Conservation (phyloP, 2,113 vertebrate species). For the Sisor rabdophorus region DNA sequence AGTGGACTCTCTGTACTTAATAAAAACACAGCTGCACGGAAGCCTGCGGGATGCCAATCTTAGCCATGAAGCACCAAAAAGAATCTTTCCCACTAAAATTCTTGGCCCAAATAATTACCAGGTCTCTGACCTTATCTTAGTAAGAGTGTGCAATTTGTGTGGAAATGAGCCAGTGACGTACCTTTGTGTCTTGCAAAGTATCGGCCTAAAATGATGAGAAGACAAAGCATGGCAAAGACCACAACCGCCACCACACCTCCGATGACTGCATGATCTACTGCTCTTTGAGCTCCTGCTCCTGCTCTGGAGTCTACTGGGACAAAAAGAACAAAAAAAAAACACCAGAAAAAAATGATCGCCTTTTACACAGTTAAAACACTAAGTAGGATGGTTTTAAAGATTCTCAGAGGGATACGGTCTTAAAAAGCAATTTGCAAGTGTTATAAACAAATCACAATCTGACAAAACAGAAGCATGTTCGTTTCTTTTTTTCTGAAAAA, state of each 20-base stretch:
- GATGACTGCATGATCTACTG: slow-evolving; percentile 95
- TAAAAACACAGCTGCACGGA: slow-evolving; percentile 29
- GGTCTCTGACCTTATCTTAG: slow-evolving; percentile 36
- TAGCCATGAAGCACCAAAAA: slow-evolving; percentile 23
- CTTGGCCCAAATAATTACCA: slow-evolving; percentile 39
- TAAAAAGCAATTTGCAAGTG: slow-evolving; percentile 39
- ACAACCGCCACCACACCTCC: slow-evolving; percentile 97
- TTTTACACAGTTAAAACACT: not conserved
- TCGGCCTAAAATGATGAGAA: slow-evolving; percentile 95
- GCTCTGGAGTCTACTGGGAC: slow-evolving; percentile 86
- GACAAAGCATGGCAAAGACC: slow-evolving; percentile 96
- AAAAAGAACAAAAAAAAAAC: slow-evolving; percentile 5
- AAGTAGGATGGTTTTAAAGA: not conserved
- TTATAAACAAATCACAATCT: slow-evolving; percentile 26
- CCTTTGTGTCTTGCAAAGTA: slow-evolving; percentile 99
- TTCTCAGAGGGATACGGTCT: slow-evolving; percentile 25
- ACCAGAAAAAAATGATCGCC: not conserved
- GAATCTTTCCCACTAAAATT: not conserved
- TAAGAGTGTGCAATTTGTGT: slow-evolving; percentile 7
- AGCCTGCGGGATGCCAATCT: slow-evolving; percentile 27
- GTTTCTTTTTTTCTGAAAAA: not conserved
- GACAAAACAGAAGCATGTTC: not conserved
- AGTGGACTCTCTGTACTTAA: slow-evolving; percentile 38
- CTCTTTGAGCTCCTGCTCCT: slow-evolving; percentile 84
- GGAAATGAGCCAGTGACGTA: slow-evolving; percentile 57